These are phyloP conservation scores for Sebastes paucispinis DNA, from an alignment of 2,797 vertebrate species.

Conservation along the genomic window DNA sequence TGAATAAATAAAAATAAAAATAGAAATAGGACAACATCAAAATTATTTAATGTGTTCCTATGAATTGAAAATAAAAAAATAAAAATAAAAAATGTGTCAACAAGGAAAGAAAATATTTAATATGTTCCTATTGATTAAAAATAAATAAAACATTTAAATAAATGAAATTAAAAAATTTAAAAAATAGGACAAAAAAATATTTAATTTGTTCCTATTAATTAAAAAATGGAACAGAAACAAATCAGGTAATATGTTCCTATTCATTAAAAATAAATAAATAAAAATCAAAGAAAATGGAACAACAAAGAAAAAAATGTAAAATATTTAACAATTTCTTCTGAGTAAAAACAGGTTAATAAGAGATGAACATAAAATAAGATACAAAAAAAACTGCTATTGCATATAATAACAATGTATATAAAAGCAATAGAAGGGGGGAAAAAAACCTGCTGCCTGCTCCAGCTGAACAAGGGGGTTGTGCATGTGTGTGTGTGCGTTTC, in stretches of 20 bases:
- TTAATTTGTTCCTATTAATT: too few species aligned
- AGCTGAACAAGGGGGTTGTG: conserved; percentile 29
- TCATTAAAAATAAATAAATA: background rate
- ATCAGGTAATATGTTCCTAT: background rate
- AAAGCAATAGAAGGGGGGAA: background rate
- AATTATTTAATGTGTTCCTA: too few species aligned
- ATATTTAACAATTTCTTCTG: background rate
- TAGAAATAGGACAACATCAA: too few species aligned
- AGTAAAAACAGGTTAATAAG: conserved; percentile 8
- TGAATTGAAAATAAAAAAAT: too few species aligned
- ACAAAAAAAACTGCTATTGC: background rate
- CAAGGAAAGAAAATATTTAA: too few species aligned
- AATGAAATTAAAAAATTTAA: accelerated
- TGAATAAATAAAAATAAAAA: too few species aligned
- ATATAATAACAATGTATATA: conserved; percentile 25
- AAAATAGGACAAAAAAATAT: too few species aligned
- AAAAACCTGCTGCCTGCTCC: background rate
- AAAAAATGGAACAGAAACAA: too few species aligned
- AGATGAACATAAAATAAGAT: background rate
- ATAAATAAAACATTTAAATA: too few species aligned
- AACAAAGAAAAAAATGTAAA: conserved; percentile 8
- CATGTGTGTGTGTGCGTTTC: background rate
- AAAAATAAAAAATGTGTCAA: too few species aligned
- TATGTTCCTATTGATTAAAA: too few species aligned
- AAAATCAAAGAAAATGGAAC: background rate